These are phyloP conservation scores for Aviceda subcristata DNA, from an alignment of 2,113 vertebrate genomes.

Conservation along the genomic window DNA sequence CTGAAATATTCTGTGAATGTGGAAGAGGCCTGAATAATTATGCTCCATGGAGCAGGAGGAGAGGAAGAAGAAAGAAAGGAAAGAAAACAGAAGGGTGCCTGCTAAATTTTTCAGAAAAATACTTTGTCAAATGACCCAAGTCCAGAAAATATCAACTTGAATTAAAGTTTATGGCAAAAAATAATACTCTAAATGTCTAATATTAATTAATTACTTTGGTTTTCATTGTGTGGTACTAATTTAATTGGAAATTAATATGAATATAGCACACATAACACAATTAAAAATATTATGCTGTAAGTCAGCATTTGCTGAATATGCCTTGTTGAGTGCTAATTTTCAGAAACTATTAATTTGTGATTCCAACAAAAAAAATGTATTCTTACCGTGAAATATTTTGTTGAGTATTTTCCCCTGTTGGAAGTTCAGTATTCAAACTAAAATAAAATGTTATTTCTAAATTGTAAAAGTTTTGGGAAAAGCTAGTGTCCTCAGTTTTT, in stretches of 20 bases:
- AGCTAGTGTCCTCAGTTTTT: background rate
- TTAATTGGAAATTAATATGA: background rate
- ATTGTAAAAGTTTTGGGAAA: background rate
- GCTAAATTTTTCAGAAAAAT: background rate
- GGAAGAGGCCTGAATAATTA: background rate
- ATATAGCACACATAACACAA: background rate
- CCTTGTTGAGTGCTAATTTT: background rate
- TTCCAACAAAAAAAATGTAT: background rate
- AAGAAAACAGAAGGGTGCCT: background rate
- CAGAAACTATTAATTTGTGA: background rate
- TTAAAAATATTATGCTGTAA: background rate
- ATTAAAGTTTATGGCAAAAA: background rate
- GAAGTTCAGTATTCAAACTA: background rate
- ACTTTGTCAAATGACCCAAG: background rate
- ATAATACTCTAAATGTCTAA: background rate
- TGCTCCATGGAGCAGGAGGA: background rate
- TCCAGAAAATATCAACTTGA: background rate
- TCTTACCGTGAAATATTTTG: background rate
- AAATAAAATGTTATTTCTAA: background rate
- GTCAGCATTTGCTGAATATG: background rate
- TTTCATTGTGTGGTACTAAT: background rate
- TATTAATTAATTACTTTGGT: background rate
- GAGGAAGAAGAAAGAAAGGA: background rate
- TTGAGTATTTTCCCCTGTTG: background rate
- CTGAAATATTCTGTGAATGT: background rate